A percentile compares a stretch with the other conserved stretches of the same genome.
These are phyloP conservation scores for Mimumesa dahlbomi DNA, from an alignment of 2,888 invertebrate genomes.

Conservation along the genomic window DNA sequence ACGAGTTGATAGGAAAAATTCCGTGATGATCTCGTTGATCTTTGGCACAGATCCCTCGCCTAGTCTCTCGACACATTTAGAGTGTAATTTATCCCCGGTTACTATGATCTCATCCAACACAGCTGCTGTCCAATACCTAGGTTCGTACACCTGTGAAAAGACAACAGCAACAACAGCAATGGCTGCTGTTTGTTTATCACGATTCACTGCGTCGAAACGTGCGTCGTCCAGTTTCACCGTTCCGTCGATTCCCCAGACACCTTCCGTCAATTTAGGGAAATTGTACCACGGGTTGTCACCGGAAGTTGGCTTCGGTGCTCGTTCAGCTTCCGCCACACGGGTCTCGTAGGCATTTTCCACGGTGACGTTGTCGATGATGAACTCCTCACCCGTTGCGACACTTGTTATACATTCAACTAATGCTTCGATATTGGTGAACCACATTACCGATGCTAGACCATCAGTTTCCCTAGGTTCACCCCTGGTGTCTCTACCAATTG, in stretches of 20 bases:
- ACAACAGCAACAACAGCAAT: conserved; percentile 70
- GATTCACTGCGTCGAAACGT: conserved; percentile 58
- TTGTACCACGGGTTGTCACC: conserved; percentile 70
- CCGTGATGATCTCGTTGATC: conserved; percentile 71
- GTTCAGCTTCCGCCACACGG: conserved; percentile 59
- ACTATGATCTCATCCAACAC: conserved; percentile 71
- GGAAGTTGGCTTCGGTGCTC: conserved; percentile 53
- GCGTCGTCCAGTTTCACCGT: conserved; percentile 56
- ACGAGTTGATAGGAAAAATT: conserved; percentile 73
- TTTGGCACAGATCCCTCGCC: conserved; percentile 52
- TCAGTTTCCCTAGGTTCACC: conserved; percentile 64
- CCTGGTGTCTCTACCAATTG: conserved; percentile 65
- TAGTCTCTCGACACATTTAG: conserved; percentile 66
- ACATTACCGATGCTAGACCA: conserved; percentile 70
- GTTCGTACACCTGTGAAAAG: conserved; percentile 74
- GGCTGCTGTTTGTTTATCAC: conserved; percentile 67
- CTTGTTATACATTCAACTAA: conserved; percentile 56
- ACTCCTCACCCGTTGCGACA: conserved; percentile 53
- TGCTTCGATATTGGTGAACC: conserved; percentile 66
- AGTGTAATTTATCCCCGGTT: conserved; percentile 72
- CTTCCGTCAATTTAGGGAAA: conserved; percentile 67
- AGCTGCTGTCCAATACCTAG: conserved; percentile 67
- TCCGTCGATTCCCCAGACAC: conserved; percentile 70
- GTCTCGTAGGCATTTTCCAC: conserved; percentile 69
- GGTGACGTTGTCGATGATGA: conserved; percentile 66